Evolutionary conservation across 1,140 invertebrate genomes (phyloP), one percentile per base, ranked within the genome.

Genomic region (Drosophila pseudoobscura): DNA sequence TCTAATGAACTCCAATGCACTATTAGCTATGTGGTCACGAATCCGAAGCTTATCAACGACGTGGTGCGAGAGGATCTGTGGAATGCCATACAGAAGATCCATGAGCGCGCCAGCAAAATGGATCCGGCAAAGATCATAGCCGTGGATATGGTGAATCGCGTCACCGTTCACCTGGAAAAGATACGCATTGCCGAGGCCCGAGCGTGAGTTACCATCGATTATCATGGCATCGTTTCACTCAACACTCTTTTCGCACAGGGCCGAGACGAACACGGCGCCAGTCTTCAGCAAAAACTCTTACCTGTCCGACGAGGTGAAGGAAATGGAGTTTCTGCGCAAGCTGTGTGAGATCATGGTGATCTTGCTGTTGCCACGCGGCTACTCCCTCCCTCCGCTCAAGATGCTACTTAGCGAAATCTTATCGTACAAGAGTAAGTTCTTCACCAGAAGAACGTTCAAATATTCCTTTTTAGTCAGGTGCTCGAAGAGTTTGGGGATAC

Each of bases 121-220:
- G 96, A 98, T 92, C 94, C 95, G 26, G 95, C 96, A 49, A 96
- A 96, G 91, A 92, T 98, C 20, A 94, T 98, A 44, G 96, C 96
- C 4, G 95, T 94, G 84, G 96, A 96, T 92, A 95, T 97, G 91
- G 94, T 97, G 3, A 91, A 91, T 64, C 71, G 90, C 2, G 94
- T 97, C 7, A 96, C 96, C 31, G 93, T 94, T 65, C 97, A 98
- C 93, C 96, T 97, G 92, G 96, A 96, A 90, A 95, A 96, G 84
- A 96, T 98, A 47, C 93, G 96, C 77, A 93, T 96, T 80, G 94
- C 96, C 15, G 94, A 95, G 90, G 93, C 94, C 80, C 94, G 94
- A 82, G 95, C 94, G 96, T 96, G 93, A 94, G 94, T 94, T 84
- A 0, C 5, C 11, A 39, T 39, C 35, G 35, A 39, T 11, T 13